Percentiles rank a stretch among this genome's conserved stretches.
Conservation (phyloP, 2,113 vertebrate species). For the Perccottus glenii region DNA sequence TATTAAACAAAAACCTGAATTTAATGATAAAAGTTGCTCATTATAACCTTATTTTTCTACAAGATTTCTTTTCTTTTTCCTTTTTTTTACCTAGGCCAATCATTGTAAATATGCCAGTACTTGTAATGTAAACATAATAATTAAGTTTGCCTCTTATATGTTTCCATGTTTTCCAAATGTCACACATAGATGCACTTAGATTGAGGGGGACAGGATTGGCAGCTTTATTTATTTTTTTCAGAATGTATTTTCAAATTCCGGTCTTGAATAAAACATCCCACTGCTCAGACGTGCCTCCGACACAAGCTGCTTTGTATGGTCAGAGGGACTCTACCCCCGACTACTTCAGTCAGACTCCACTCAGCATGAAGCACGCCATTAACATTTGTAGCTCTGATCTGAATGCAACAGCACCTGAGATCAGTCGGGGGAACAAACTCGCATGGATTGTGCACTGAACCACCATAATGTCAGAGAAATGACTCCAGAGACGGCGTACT, state of each 20-base stretch:
- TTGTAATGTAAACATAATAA: too few relatives aligned
- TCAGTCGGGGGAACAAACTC: not conserved
- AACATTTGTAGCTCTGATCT: constrained; percentile 38
- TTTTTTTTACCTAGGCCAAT: too few relatives aligned
- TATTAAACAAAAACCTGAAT: too few relatives aligned
- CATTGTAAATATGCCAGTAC: too few relatives aligned
- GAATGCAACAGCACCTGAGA: constrained; percentile 29
- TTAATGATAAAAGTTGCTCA: too few relatives aligned
- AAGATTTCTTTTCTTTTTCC: too few relatives aligned
- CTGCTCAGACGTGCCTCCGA: constrained; percentile 24
- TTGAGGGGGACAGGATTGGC: not conserved
- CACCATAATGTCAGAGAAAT: constrained; percentile 14
- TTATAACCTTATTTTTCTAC: too few relatives aligned
- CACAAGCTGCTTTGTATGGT: constrained; percentile 29
- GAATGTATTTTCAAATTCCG: constrained; percentile 11
- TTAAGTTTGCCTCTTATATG: too few relatives aligned
- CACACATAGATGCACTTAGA: too few relatives aligned
- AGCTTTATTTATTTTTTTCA: constrained; percentile 22
- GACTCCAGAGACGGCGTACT: constrained; percentile 5
- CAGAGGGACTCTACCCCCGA: constrained; percentile 12
- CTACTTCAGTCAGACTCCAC: constrained; percentile 25
- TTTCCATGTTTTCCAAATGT: too few relatives aligned
- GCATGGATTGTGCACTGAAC: too few relatives aligned
- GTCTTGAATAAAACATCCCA: constrained; percentile 50
- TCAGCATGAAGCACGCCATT: constrained; percentile 36